Evolutionary conservation across 2,797 vertebrate species (phyloP).

Genomic region (Lophotriccus pileatus): DNA sequence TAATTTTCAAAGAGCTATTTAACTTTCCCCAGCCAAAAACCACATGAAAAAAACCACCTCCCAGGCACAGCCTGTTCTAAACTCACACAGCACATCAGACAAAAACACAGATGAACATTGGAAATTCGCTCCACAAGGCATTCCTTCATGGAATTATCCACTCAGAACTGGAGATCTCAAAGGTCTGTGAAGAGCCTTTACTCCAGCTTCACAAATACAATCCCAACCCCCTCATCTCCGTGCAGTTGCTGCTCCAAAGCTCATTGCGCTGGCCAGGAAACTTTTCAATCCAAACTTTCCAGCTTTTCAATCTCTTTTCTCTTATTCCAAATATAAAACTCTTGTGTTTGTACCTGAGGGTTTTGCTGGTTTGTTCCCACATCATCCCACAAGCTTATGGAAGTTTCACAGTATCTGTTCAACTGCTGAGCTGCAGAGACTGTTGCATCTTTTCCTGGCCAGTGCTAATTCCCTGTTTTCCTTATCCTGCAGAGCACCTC

Average conservation of each 20-base stretch:
- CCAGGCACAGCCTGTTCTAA: background rate
- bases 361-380: background rate
- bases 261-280: background rate
- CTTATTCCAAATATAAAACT: background rate
- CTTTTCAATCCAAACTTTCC: no score
- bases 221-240: background rate
- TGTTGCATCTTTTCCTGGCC: background rate
- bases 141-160: background rate
- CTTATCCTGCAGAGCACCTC: background rate
- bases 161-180: background rate
- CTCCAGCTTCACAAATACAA: background rate
- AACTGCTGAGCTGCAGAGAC: background rate
- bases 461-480: background rate
- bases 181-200: background rate
- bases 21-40: background rate
- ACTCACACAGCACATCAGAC: background rate
- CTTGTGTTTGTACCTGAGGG: background rate
- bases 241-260: background rate
- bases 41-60: background rate
- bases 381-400: background rate
- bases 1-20: conserved; percentile 11
- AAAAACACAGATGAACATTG: background rate
- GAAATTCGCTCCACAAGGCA: background rate
- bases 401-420: background rate
- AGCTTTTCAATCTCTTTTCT: background rate